Percentiles rank a stretch among this genome's conserved stretches.
These are phyloP conservation scores for Frankliniella fusca DNA, from an alignment of 2,888 invertebrate genomes.

Conservation along the genomic window DNA sequence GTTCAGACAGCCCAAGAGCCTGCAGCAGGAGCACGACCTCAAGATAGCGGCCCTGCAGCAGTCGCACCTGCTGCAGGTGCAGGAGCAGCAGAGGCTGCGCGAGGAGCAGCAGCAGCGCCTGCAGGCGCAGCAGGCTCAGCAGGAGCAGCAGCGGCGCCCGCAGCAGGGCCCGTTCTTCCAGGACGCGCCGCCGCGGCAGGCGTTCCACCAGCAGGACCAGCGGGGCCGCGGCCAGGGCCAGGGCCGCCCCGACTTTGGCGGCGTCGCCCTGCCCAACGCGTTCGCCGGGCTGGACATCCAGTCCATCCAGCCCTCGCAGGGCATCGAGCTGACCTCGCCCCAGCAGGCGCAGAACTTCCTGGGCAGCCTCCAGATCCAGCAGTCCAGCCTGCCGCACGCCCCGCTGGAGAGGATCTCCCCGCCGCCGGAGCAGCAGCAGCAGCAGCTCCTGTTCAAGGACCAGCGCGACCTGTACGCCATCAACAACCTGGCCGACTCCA, in stretches of 20 bases:
- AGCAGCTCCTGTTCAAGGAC: conserved; percentile 12
- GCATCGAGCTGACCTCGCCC: conserved; percentile 8
- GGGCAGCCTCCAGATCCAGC: conserved; percentile 41
- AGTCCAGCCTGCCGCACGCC: conserved; percentile 30
- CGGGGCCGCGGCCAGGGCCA: conserved; percentile 33
- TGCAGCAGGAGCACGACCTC: neutral
- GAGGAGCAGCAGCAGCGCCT: conserved; percentile 26
- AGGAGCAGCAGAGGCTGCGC: conserved; percentile 32
- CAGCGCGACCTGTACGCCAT: conserved; percentile 30
- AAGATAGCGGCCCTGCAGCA: conserved; percentile 7
- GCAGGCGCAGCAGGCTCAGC: conserved; percentile 23
- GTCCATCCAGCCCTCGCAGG: conserved; percentile 16
- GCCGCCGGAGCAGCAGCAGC: neutral
- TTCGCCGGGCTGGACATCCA: conserved; percentile 14
- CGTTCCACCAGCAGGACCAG: conserved; percentile 33
- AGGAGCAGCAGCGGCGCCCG: conserved; percentile 28
- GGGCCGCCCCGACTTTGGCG: neutral
- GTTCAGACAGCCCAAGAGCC: neutral
- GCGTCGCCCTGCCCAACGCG: conserved; percentile 21
- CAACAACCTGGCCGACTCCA: conserved; percentile 40
- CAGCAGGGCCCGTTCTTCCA: conserved; percentile 22
- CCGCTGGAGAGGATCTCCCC: conserved; percentile 16
- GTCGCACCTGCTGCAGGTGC: conserved; percentile 14
- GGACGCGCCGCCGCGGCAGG: conserved; percentile 21
- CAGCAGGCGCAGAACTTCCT: conserved; percentile 20